These are phyloP conservation scores for Chorisops tibialis DNA, from an alignment of 2,888 invertebrate species.

Conservation along the genomic window DNA sequence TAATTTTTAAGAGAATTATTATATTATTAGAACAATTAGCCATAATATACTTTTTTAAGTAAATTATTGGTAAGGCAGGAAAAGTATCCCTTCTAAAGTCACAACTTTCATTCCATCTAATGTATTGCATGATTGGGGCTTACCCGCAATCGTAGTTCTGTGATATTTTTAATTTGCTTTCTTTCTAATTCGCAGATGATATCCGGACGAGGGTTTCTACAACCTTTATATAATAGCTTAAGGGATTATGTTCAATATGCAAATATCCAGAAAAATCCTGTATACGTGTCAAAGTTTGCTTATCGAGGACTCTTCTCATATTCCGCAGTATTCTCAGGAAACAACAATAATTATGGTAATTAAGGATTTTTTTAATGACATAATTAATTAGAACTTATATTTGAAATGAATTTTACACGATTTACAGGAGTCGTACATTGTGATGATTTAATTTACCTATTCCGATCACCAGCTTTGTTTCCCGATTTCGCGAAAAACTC, in stretches of 20 bases:
- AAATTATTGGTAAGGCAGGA: no score
- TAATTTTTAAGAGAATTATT: no score
- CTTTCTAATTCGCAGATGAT: slow-evolving; percentile 52
- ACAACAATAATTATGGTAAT: slow-evolving; percentile 41
- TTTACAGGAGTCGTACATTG: slow-evolving; percentile 51
- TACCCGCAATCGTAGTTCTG: no score
- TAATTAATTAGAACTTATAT: no score
- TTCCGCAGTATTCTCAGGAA: slow-evolving; percentile 50
- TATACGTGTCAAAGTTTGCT: slow-evolving; percentile 55
- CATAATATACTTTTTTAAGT: no score
- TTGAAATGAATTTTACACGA: slow-evolving; percentile 25
- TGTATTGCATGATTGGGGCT: no score
- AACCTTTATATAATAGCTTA: slow-evolving; percentile 51
- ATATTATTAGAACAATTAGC: no score
- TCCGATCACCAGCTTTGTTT: slow-evolving; percentile 52
- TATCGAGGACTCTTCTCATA: slow-evolving; percentile 53
- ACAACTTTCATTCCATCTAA: no score
- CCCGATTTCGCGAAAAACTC: slow-evolving; percentile 44
- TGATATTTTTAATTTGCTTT: background rate
- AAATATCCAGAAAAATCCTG: slow-evolving; percentile 42
- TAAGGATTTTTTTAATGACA: background rate
- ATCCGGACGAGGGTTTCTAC: slow-evolving; percentile 54
- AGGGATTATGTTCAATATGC: slow-evolving; percentile 38
- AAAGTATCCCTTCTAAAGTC: no score
- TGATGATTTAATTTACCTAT: slow-evolving; percentile 56